Base-by-base conservation (phyloP, 2,888 invertebrate genomes). In the Elegia similella region DNA sequence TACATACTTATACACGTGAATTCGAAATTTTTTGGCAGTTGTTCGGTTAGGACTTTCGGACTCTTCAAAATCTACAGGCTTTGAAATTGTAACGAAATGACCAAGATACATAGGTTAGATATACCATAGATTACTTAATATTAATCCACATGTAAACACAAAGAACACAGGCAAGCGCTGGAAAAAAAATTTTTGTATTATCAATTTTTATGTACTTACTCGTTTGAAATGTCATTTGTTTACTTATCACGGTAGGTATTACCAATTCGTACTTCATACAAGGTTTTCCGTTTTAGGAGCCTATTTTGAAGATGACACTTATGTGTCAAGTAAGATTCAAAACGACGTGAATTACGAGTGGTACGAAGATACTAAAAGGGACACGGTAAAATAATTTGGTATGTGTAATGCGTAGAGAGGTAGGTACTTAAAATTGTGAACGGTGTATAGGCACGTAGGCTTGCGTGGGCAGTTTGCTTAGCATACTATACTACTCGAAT, bases 401-500 rank as follows among this genome's bases (percentile, higher is more conserved):
- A 79, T 80, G 80, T 79, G 76, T 78, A 70, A 76, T 73, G 75
- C 82, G 78, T 82, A 76, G 72, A 78, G 38, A 38, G 38, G 38
- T 38, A 38, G 38, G 38, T 75, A 72, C 69, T 72, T 70, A 75
- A 69, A 61, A 59, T 65, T 61, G 59, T 66, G 72, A 76, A 69
- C 74, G 71, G 65, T 73, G 77, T 72, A 69, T 69, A 72, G 72
- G 74, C 76, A 81, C 79, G 84, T 84, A 82, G 82, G 82, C 77
- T 68, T 75, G 80, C 80, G 85, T 82, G 80, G 82, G 82, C 72
- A 68, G 78, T 72, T 71, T 67, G 68, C 62, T 70, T 74, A 72
- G 69, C 72, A 56, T 62, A 55, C 61, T 58, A 59, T 57, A 53
- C 5, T 38, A 38, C 38, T 8, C 32, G 10, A n/a, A 12, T 5